A percentile compares a stretch with the other conserved stretches of the same genome.
phyloP scores from a whole-genome alignment of 2,888 invertebrate genomes.

The Yponomeuta malinellus region DNA sequence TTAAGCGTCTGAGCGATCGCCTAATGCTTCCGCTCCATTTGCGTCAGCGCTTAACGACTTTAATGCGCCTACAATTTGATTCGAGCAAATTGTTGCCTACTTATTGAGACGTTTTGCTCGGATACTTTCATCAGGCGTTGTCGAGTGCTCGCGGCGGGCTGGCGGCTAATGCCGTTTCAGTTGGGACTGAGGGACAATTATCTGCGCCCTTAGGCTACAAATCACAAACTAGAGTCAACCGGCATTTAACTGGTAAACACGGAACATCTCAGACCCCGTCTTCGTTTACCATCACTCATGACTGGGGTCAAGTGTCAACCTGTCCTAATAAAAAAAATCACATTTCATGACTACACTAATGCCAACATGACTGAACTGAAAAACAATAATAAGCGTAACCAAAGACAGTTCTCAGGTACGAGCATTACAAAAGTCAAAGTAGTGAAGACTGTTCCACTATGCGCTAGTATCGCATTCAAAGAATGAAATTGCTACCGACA shows the following conservation, averaged over 20 bases:
- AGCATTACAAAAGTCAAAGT: no score
- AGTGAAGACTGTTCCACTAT: no score
- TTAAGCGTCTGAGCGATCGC: constrained; percentile 1
- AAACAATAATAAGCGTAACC: background rate
- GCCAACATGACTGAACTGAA: background rate
- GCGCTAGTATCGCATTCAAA: no score
- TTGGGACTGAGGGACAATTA: constrained; percentile 3
- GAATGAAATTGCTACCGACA: no score
- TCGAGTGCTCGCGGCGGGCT: background rate
- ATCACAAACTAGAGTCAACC: no score
- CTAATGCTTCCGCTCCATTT: constrained; percentile 12
- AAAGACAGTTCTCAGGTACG: no score
- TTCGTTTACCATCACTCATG: no score
- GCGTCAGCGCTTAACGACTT: constrained; percentile 1
- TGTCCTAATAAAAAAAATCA: background rate
- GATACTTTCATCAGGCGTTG: constrained; percentile 11
- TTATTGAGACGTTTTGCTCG: constrained; percentile 15
- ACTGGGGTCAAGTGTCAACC: no score
- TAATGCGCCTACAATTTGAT: constrained; percentile 16
- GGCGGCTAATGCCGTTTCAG: constrained; percentile 4
- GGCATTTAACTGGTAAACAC: no score
- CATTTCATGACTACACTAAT: background rate
- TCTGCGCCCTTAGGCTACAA: background rate
- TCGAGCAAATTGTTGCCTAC: constrained; percentile 14
- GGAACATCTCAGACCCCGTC: no score